phyloP scores from a whole-genome alignment of 2,797 vertebrate genomes.

The Halcyon smyrnensis region DNA sequence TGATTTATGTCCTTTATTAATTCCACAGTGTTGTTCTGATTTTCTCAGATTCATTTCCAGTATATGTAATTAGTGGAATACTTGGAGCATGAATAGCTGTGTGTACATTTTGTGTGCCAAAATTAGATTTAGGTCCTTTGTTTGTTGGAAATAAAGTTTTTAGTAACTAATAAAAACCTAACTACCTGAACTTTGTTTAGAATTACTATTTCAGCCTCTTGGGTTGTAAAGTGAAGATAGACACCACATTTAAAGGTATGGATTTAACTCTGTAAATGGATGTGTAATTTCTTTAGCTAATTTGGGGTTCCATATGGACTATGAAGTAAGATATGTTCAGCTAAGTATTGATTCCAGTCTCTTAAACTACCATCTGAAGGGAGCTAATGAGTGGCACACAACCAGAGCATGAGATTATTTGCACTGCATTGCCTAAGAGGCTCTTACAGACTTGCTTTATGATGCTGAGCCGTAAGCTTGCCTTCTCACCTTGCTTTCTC shows the following conservation, averaged over 20 bases:
- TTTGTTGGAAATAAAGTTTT: neutral
- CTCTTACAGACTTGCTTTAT: neutral
- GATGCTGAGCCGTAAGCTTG: neutral
- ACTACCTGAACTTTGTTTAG: neutral
- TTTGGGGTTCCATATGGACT: neutral
- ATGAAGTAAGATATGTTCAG: neutral
- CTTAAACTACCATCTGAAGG: neutral
- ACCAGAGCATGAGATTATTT: neutral
- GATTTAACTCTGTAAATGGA: neutral
- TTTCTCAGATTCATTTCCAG: neutral
- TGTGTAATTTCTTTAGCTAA: neutral
- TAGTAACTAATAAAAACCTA: neutral
- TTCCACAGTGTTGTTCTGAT: neutral
- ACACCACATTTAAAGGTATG: neutral
- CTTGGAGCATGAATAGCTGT: neutral
- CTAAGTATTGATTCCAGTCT: neutral
- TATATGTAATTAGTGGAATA: neutral
- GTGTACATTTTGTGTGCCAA: neutral
- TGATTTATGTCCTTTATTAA: neutral
- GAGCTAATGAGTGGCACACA: neutral
- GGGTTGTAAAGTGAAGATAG: neutral
- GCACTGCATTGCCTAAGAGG: neutral
- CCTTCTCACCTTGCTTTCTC: neutral
- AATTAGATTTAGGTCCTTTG: neutral
- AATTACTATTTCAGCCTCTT: neutral